Conservation (phyloP, 2,888 invertebrate species). For the Brachypalpus laphriformis region DNA sequence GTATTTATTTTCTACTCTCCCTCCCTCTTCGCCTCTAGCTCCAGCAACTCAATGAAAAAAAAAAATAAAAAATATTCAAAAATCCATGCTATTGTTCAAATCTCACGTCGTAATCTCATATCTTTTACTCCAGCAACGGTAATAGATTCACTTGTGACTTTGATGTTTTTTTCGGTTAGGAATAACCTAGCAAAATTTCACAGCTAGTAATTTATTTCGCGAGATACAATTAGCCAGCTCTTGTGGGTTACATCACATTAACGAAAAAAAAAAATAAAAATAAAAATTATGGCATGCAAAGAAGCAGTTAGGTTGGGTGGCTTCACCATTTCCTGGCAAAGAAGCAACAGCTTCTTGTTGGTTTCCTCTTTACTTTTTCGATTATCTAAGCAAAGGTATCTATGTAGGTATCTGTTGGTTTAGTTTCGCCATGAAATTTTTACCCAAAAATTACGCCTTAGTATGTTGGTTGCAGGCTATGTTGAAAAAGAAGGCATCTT, state of each 20-base stretch:
- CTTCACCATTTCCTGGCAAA: conserved; percentile 38
- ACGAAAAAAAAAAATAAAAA: conserved; percentile 22
- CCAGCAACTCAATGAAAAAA: not conserved
- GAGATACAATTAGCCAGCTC: conserved; percentile 39
- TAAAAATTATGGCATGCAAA: conserved; percentile 30
- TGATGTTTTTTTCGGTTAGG: conserved; percentile 17
- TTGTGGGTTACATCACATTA: conserved; percentile 52
- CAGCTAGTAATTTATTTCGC: conserved; percentile 59
- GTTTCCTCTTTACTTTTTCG: not conserved
- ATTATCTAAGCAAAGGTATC: conserved; percentile 54
- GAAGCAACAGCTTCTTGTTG: conserved; percentile 54
- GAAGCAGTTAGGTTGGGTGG: conserved; percentile 29
- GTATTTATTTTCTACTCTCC: not conserved
- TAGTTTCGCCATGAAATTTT: conserved; percentile 52
- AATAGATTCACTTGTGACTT: conserved; percentile 43
- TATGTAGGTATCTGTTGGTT: conserved; percentile 33
- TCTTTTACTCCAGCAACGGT: conserved; percentile 52
- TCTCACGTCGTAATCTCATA: conserved; percentile 48
- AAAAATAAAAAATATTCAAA: conserved; percentile 2
- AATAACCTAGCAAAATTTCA: conserved; percentile 51
- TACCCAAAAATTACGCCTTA: conserved; percentile 28
- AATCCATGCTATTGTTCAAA: conserved; percentile 58
- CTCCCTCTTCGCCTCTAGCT: not conserved
- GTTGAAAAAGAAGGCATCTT: conserved; percentile 41
- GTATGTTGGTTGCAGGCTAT: conserved; percentile 40